Evolutionary conservation across 2,113 vertebrate genomes (phyloP), one percentile per base, ranked within the genome.

Genomic region (Leptobrachium ailaonicum): DNA sequence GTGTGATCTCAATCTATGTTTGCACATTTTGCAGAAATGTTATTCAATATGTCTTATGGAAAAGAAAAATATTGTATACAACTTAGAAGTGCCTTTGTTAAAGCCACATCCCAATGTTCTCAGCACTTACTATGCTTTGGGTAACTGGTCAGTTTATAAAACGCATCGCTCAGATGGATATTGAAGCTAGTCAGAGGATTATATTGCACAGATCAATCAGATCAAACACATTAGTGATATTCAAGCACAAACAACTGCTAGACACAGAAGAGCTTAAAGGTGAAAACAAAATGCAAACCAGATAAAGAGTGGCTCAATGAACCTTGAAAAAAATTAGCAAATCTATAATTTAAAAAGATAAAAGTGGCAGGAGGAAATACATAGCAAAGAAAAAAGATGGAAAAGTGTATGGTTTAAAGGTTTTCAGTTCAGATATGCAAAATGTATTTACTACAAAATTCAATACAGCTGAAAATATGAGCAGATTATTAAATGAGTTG

Each of bases 131-230:
- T 68, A 56, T 20, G 47, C 41, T 12, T 8, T 0, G 75, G 2
- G 62, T 67, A 76, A 76, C 56, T 42, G 75, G 75, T 68, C 47
- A 68, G 63, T 56, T 56, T 54, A 66, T 67, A 76, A 76, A 41
- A 68, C 43, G 47, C 53, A 47, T 78, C 42, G 40, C 54, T 41
- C n/a, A 42, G 4, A 58, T 71, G 44, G 54, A 71, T 77, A 77
- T 70, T 71, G 53, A 69, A 47, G 10, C n/a, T 32, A 63, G 67
- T 54, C n/a, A 60, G 20, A 63, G 67, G 43, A 14, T 71, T 41
- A 71, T 71, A 78, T 71, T 63, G 76, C 70, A 70, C 66, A 45
- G 66, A 78, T 78, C 67, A 76, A 76, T 63, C 40, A 76, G 63
- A 76, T 68, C 64, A 76, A 76, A 13, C 50, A 32, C 32, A 76